Conservation (phyloP, 1,140 invertebrate genomes). For the Batillaria attramentaria region DNA sequence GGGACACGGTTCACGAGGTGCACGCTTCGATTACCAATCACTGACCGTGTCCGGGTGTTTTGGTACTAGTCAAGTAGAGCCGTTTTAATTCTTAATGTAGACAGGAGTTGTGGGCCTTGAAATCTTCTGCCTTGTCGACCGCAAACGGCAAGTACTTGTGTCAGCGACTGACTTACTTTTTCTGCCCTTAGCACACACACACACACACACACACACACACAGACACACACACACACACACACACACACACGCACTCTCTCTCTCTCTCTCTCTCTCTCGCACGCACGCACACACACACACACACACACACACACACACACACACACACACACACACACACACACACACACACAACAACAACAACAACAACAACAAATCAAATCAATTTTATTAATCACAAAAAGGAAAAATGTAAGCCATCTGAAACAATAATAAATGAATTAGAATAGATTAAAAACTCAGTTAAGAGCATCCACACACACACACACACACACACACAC, state of each 20-base stretch:
- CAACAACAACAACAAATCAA: background rate
- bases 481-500: background rate
- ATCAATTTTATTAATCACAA: background rate
- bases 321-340: conserved; percentile 21
- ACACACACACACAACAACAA: conserved; percentile 16
- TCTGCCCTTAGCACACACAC: too few species aligned
- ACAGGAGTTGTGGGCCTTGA: too few species aligned
- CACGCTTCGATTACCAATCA: too few species aligned
- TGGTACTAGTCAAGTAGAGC: too few species aligned
- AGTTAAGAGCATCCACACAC: background rate
- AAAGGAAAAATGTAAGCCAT: background rate
- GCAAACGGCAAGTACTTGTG: too few species aligned
- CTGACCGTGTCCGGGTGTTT: too few species aligned
- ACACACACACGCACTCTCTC: background rate
- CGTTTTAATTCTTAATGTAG: too few species aligned
- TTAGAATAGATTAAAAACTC: background rate
- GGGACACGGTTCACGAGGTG: too few species aligned
- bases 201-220: conserved; percentile 18
- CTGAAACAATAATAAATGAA: background rate
- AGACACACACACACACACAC: conserved; percentile 1
- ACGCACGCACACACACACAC: background rate
- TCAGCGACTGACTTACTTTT: too few species aligned
- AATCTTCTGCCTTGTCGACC: too few species aligned
- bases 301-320: conserved; percentile 4
- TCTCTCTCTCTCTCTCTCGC: background rate